phyloP scores from a whole-genome alignment of 2,888 invertebrate species.

The Pomacea canaliculata region DNA sequence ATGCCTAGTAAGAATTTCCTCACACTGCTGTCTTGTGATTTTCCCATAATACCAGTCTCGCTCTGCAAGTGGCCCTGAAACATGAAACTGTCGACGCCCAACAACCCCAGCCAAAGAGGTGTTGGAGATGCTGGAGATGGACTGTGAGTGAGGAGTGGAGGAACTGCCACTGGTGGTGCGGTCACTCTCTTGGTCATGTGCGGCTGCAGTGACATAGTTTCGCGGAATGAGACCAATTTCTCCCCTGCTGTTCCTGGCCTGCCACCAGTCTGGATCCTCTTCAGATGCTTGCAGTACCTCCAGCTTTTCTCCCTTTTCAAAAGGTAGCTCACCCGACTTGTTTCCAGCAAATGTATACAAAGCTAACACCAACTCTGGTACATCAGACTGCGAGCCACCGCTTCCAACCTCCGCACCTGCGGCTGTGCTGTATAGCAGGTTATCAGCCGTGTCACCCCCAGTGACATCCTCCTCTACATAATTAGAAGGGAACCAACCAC shows the following conservation, averaged over 20 bases:
- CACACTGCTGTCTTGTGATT: slow-evolving; percentile 95
- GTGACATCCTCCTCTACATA: slow-evolving; percentile 77
- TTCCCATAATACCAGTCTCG: slow-evolving; percentile 96
- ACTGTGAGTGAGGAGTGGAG: slow-evolving; percentile 66
- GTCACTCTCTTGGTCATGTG: slow-evolving; percentile 55
- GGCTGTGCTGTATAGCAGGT: slow-evolving; percentile 52
- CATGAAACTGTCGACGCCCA: slow-evolving; percentile 59
- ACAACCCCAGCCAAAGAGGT: slow-evolving; percentile 52
- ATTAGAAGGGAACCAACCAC: slow-evolving; percentile 98
- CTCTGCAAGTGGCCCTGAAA: slow-evolving; percentile 64
- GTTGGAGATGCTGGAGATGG: slow-evolving; percentile 64
- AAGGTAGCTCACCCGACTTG: slow-evolving; percentile 88
- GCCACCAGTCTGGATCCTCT: slow-evolving; percentile 99
- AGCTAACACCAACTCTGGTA: slow-evolving; percentile 92
- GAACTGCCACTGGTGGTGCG: slow-evolving; percentile 49
- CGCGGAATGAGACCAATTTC: slow-evolving; percentile 93
- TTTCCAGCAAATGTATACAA: slow-evolving; percentile 85
- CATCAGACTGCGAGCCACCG: slow-evolving; percentile 26
- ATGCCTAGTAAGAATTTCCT: slow-evolving; percentile 92
- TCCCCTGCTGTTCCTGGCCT: slow-evolving; percentile 92
- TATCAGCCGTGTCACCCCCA: slow-evolving; percentile 10
- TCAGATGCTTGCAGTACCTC: slow-evolving; percentile 96
- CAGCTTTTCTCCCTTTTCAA: slow-evolving; percentile 94
- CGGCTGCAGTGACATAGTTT: slow-evolving; percentile 71
- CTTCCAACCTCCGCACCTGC: slow-evolving; percentile 44